Base-by-base conservation (phyloP, 1,140 invertebrate genomes). In the Pissodes strobi region DNA sequence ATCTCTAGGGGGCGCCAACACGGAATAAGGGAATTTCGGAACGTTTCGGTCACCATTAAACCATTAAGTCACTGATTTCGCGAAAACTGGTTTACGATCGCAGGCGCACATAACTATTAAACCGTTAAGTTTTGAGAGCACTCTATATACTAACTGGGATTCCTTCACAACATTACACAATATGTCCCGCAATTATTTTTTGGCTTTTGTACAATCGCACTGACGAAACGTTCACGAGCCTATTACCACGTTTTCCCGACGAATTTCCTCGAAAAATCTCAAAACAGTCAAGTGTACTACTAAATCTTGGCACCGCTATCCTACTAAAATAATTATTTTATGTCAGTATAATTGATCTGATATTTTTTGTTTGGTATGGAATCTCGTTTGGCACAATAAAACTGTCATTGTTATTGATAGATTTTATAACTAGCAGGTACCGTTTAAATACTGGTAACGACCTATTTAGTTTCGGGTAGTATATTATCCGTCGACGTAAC, bases 331-430 rank as follows among this genome's bases (percentile, higher is more conserved):
- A 52, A 52, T 30, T 27, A 34, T 52, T 30, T 30, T 46, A 15
- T 8, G 12, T 49, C 8, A 22, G 46, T 49, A 3, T 8, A 43
- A 43, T 43, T 15, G 39, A 43, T 43, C n/a, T 13, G 9, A 46
- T 46, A 8, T 15, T 41, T 41, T 41, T 41, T 5, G 15, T 22
- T 46, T 18, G 12, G 21, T 38, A 22, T 22, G 34, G 52, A 55
- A 39, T 55, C 52, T 55, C 52, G 30, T 38, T 55, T 55, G 52
- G 37, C 52, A 55, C 52, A 21, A 41, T 15, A 41, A 3, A 19
- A 55, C 52, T 55, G 52, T 55, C 52, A 55, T 8, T 41, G n/a
- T 12, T 41, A 27, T 27, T 27, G 25, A 27, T 27, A 27, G 25
- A n/a, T n/a, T n/a, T 27, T 27, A 27, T 27, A 27, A 9, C n/a